phyloP scores from a whole-genome alignment of 2,113 vertebrate species.

The Rhinoderma darwinii region DNA sequence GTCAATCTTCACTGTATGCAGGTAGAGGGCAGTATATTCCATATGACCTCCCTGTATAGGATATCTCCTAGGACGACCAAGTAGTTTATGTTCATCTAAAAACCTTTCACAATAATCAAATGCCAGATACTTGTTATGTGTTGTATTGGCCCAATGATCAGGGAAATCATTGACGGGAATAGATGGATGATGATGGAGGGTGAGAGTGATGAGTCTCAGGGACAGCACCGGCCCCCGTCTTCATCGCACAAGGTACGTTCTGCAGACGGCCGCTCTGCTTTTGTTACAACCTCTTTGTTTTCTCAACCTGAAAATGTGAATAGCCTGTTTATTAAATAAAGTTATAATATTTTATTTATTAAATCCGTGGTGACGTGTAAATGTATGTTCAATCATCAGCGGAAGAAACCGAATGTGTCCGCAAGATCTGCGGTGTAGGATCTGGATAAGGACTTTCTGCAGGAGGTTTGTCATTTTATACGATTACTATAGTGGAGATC shows the following conservation, averaged over 20 bases:
- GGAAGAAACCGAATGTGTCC: too few species aligned
- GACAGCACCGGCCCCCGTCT: background rate
- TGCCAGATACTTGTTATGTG: background rate
- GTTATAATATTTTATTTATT: constrained; percentile 47
- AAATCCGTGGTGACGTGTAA: background rate
- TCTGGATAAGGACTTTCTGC: too few species aligned
- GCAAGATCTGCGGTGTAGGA: too few species aligned
- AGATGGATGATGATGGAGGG: background rate
- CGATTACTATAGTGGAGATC: too few species aligned
- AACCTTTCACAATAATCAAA: too few species aligned
- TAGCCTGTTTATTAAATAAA: constrained; percentile 49
- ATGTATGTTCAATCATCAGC: too few species aligned
- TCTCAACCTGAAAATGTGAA: constrained; percentile 43
- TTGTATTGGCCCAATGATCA: background rate
- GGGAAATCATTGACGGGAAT: background rate
- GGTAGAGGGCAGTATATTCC: too few species aligned
- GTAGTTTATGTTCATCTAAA: too few species aligned
- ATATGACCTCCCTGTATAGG: too few species aligned
- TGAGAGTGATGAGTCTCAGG: background rate
- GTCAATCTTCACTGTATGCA: too few species aligned
- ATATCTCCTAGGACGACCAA: too few species aligned
- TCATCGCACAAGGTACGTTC: background rate
- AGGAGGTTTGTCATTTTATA: background rate
- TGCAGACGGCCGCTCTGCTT: background rate
- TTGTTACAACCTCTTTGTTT: background rate